Percentiles rank a stretch among this genome's conserved stretches.
Conservation (phyloP, 35 echinoderm and acorn worm species). For the Amphiura filiformis region DNA sequence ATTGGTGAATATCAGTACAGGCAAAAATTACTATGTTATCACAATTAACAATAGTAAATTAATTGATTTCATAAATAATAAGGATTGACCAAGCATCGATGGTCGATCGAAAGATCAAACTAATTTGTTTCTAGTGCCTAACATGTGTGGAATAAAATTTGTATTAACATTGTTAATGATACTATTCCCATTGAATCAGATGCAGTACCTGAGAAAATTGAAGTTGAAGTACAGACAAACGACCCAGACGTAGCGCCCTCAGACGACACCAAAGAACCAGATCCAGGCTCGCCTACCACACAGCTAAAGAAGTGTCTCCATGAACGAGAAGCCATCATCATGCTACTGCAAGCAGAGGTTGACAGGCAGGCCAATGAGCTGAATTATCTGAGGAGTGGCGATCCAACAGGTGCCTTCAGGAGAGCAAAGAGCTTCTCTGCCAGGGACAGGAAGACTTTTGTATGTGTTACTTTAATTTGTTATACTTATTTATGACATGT, state of each 20-base stretch:
- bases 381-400: conserved; percentile 63
- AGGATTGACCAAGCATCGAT: too few species aligned
- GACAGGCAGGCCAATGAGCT: conserved; percentile 77
- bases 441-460: conserved; percentile 63
- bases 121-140: too few species aligned
- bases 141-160: too few species aligned
- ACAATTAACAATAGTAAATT: too few species aligned
- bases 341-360: conserved; percentile 62
- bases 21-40: too few species aligned
- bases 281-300: conserved; percentile 35
- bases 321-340: conserved; percentile 80
- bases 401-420: conserved; percentile 40
- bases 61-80: too few species aligned
- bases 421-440: conserved; percentile 89
- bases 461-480: conserved; percentile 16
- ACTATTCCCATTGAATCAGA: too few species aligned
- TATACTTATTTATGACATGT: too few species aligned
- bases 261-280: neutral
- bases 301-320: conserved; percentile 75
- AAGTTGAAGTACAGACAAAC: neutral
- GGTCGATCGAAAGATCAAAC: too few species aligned
- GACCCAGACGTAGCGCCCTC: neutral
- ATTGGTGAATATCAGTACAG: too few species aligned
- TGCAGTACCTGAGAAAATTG: conserved; percentile 13
- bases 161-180: too few species aligned